Evolutionary conservation across 1,140 invertebrate genomes (phyloP), one percentile per base, ranked within the genome.

Genomic region (Dendroctonus valens): DNA sequence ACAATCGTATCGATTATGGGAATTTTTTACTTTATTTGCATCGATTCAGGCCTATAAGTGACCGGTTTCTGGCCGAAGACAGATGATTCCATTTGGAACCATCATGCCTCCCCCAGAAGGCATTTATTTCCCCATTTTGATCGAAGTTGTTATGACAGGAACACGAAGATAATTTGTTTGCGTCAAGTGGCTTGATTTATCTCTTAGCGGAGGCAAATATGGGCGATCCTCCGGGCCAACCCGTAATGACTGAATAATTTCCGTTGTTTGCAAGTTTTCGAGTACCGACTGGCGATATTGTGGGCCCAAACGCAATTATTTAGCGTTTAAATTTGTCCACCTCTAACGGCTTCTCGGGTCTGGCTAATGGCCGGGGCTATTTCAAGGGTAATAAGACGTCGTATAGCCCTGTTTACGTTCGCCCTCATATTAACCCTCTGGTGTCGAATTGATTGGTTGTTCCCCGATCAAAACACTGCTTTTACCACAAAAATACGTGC

Each of bases 211-310:
- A 40, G 59, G 38, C 59, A 51, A 61, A 61, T 61, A 52, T 61
- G 48, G 48, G 48, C 59, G 48, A 61, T 61, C 59, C 59, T 61
- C 59, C 42, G 41, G 59, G 49, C 59, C 40, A 61, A 26, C 26
- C 39, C 48, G 52, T 61, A 61, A 61, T 61, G 59, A 61, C 59
- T 61, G 59, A 61, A 61, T 52, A 61, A 61, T 61, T 38, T 61
- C 49, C 59, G 48, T 61, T 61, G 59, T 61, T 61, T 61, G 59
- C 59, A 51, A 61, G 59, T 61, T 61, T 61, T 61, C 48, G 48
- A 61, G 59, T 41, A 61, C 59, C 49, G 49, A 8, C 57, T 15
- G 57, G 57, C 48, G 42, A 59, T 59, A 59, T 59, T 15, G 59
- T 61, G 50, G 59, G 8, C 59, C 48, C 59, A 50, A 61, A 51